Base-by-base conservation (phyloP, 2,113 vertebrate genomes). In the Ailuropoda melanoleuca region DNA sequence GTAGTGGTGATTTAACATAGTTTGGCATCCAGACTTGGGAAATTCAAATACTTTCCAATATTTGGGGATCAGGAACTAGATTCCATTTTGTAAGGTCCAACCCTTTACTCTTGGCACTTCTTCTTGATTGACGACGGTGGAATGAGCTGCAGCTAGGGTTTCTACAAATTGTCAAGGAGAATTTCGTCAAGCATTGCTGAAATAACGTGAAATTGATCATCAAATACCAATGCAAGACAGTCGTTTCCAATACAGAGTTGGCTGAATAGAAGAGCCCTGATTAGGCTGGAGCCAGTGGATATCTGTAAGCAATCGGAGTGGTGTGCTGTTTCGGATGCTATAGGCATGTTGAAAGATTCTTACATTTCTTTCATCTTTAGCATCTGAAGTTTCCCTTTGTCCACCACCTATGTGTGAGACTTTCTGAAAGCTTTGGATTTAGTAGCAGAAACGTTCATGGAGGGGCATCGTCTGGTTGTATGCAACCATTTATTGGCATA, bases 201-300 rank as follows among this genome's bases (percentile, higher is more conserved):
- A 93, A 74, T 97, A 97, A 97, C 88, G 83, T 98, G 92, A 97
- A 98, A 97, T 96, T 98, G 97, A 98, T 97, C 97, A 96, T 98
- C 98, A 98, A 93, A 95, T 97, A 90, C 93, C 90, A 87, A 93
- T 90, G 93, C 80, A 91, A 78, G 60, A 74, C 10, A 34, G 78
- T 97, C 88, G 92, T 97, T 97, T 96, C 93, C 86, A 92, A 55
- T 94, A 92, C 24, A 66, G 8, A 85, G 46, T 83, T 95, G 96
- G 94, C 64, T 31, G 82, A 83, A 13, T n/a, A 43, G 88, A 83
- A 86, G 83, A 82, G 34, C 39, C 85, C 48, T 50, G 18, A 24
- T 88, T 91, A 80, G 60, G 78, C 34, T 37, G 86, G 94, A 86
- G 96, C 94, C 93, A 85, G 58, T 66, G 43, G 72, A 92, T 92